These are phyloP conservation scores for Podabrus alpinus DNA, from an alignment of 2,888 invertebrate species.

Conservation along the genomic window DNA sequence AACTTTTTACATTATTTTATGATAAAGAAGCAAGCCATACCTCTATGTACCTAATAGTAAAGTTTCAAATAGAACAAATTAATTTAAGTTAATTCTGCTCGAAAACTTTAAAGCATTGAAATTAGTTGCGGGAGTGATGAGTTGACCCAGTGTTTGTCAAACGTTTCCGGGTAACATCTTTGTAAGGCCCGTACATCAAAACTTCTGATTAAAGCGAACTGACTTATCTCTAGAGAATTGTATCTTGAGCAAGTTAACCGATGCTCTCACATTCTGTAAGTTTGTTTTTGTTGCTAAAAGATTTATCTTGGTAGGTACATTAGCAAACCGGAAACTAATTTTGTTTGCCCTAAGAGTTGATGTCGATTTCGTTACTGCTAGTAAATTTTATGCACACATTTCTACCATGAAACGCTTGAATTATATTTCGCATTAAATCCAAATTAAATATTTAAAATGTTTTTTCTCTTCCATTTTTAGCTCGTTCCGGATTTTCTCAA, in stretches of 20 bases:
- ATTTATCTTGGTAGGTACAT: slow-evolving; percentile 11
- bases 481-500: background rate
- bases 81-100: background rate
- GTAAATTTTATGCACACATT: background rate
- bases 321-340: slow-evolving; percentile 10
- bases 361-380: background rate
- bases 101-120: slow-evolving; percentile 11
- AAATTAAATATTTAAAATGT: too few species aligned
- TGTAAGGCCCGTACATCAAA: slow-evolving; percentile 35
- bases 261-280: slow-evolving; percentile 11
- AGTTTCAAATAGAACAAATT: background rate
- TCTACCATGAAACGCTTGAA: background rate
- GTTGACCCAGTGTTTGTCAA: slow-evolving; percentile 31
- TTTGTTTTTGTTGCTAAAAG: slow-evolving; percentile 13
- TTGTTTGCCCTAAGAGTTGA: background rate
- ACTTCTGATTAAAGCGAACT: slow-evolving; percentile 35
- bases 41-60: background rate
- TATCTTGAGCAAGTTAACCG: slow-evolving; percentile 17
- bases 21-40: background rate
- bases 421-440: background rate
- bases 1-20: background rate
- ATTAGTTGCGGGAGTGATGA: slow-evolving; percentile 17
- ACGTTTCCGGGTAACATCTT: slow-evolving; percentile 23
- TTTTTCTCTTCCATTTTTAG: too few species aligned
- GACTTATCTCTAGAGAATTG: slow-evolving; percentile 26